Base-by-base conservation (phyloP, 2,113 vertebrate genomes). In the Oncorhynchus tshawytscha region DNA sequence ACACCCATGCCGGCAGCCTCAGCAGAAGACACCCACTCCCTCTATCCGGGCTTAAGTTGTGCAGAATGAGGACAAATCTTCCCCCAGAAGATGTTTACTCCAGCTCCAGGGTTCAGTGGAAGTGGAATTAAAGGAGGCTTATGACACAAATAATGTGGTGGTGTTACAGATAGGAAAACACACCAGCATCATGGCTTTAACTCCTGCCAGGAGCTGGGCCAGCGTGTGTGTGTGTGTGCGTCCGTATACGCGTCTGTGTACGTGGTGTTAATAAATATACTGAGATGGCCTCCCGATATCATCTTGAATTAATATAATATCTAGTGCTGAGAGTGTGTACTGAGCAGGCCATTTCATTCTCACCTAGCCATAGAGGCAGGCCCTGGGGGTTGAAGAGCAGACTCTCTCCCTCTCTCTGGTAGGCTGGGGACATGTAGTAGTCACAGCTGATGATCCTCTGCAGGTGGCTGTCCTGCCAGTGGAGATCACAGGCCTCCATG, bases 381-480 rank as follows among this genome's bases (percentile, higher is more conserved):
- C 98, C 97, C 85, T 97, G 97, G 6, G 95, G 93, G 92, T 96
- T 99, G 89, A 99, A 99, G 54, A 99, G 95, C 69, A 98, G 94
- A 82, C 95, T 96, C 87, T 99, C 97, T 0, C 95, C 95, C 85
- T 99, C 97, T 31, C 94, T 91, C 91, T 97, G 97, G 89, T 96
- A 97, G 82, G 95, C 93, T 1, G 96, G 96, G 18, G 97, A 96
- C 88, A 94, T 73, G 66, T 99, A 99, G 92, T 95, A 94, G 88
- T 99, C 97, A 0, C 97, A 97, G 94, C 96, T 98, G 89, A 99
- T 99, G 89, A 99, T 99, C 88, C 96, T 94, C 90, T 99, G 97
- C 73, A 99, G 93, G 88, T 99, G 98, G 90, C 97, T 98, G 91
- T 99, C 98, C 92, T 99, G 97, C 98, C 98, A 99, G 91, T 99